These are phyloP conservation scores for Melinaea menophilus DNA, from an alignment of 2,888 invertebrate species.

Conservation along the genomic window DNA sequence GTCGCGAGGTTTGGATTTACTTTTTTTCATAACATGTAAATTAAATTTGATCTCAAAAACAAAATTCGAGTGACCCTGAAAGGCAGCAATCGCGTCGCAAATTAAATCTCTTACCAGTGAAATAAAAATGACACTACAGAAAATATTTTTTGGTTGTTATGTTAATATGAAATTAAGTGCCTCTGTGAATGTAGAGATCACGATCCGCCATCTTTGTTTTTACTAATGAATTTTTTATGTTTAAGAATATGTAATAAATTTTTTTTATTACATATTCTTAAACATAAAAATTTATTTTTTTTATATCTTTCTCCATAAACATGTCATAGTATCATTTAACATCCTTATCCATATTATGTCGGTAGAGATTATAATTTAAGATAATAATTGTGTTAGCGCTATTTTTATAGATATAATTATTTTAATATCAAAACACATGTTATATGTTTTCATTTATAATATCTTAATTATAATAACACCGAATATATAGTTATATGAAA, in stretches of 20 bases:
- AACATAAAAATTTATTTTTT: not conserved
- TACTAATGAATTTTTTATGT: slow-evolving; percentile 10
- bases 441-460: too few relatives aligned
- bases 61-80: slow-evolving; percentile 24
- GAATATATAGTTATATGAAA: too few relatives aligned
- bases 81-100: slow-evolving; percentile 34
- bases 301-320: not conserved
- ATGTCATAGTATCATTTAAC: too few relatives aligned
- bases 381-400: too few relatives aligned
- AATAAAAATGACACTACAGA: slow-evolving; percentile 28
- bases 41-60: slow-evolving; percentile 30
- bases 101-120: slow-evolving; percentile 31
- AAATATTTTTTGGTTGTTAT: slow-evolving; percentile 27
- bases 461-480: too few relatives aligned
- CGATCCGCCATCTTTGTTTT: slow-evolving; percentile 26
- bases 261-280: slow-evolving; percentile 4
- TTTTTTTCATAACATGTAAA: slow-evolving; percentile 28
- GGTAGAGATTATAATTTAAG: too few relatives aligned
- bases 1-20: slow-evolving; percentile 9
- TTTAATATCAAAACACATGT: too few relatives aligned
- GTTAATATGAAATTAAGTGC: slow-evolving; percentile 30
- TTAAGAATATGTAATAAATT: not conserved
- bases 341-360: too few relatives aligned
- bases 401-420: too few relatives aligned
- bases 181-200: slow-evolving; percentile 17